Base-by-base conservation (phyloP, 1,140 invertebrate genomes). In the Bombus fervidus region DNA sequence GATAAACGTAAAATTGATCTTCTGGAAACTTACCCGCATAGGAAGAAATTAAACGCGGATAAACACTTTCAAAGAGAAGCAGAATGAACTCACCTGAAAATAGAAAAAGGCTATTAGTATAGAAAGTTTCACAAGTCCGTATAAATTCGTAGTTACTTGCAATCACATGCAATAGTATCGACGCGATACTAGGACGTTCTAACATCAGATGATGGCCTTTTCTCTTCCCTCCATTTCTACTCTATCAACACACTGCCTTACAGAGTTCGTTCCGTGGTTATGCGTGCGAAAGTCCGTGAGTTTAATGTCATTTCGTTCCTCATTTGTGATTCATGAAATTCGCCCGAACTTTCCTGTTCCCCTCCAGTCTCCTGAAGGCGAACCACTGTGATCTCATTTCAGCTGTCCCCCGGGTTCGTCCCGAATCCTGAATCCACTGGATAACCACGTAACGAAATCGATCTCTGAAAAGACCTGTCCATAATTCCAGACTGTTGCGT, bases 251-350 rank as follows among this genome's bases (percentile, higher is more conserved):
- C 82, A 78, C 78, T 83, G 57, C 82, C 89, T 90, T 87, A 86
- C 87, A 82, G 78, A 86, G 62, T 84, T 88, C 86, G 69, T 72
- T 82, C 81, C 37, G 82, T 41, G 82, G 76, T 89, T 89, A 88
- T 82, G 79, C 90, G 86, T 86, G 87, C 87, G 74, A 92, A 92
- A 87, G 91, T 89, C 85, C 78, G 78, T 85, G 81, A 87, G 89
- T 88, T 92, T 89, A 89, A 92, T 91, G 85, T 91, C 89, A 91
- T 91, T 90, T 91, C 91, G 86, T 81, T 79, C 72, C 88, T 92
- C 91, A 92, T 92, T 92, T 92, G 88, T 83, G 86, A 92, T 91
- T 92, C 91, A 92, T 92, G 91, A 91, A 92, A 92, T 91, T 88
- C 89, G 78, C 82, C 75, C 75, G 64, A 91, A 91, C 90, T 91